phyloP scores from a whole-genome alignment of 1,140 invertebrate genomes.

The Homalodisca vitripennis region DNA sequence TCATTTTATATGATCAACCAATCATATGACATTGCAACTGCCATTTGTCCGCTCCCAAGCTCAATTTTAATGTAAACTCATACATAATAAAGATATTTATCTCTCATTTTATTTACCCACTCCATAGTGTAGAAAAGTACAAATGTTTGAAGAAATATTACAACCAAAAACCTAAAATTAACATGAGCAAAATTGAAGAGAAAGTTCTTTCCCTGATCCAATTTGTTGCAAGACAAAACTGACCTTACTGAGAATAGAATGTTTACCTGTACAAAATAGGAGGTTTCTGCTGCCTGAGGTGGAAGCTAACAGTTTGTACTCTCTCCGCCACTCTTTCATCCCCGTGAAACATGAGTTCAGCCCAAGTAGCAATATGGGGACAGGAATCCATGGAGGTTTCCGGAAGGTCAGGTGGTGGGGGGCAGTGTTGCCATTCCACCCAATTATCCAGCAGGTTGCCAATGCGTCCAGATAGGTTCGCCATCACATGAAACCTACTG shows the following conservation, averaged over 20 bases:
- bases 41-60: no score
- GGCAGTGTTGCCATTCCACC: neutral
- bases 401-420: neutral
- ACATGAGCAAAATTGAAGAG: no score
- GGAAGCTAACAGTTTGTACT: neutral
- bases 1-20: no score
- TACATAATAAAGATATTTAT: no score
- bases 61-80: no score
- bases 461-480: neutral
- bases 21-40: no score
- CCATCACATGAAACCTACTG: constrained; percentile 5
- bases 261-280: constrained; percentile 5
- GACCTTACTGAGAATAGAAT: neutral
- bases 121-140: no score
- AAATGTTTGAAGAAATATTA: no score
- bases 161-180: no score
- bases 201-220: no score
- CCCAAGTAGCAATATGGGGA: neutral
- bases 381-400: neutral
- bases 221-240: no score
- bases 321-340: neutral
- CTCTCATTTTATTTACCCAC: no score
- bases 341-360: neutral
- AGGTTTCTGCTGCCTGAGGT: neutral
- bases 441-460: neutral